Percentiles rank a stretch among this genome's conserved stretches.
Conservation (phyloP, 2,888 invertebrate species). For the Rhodophaea formosa region DNA sequence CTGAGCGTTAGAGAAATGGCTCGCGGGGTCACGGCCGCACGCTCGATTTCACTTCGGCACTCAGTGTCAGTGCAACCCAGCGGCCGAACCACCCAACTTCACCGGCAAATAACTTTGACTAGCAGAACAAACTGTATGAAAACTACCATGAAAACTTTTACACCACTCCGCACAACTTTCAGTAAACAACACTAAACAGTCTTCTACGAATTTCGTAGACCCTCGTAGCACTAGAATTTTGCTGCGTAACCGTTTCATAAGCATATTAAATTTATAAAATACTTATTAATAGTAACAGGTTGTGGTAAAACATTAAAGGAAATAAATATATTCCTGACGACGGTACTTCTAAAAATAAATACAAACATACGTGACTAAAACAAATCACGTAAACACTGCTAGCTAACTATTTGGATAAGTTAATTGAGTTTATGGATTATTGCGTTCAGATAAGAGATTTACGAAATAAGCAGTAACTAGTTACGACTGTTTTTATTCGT, state of each 20-base stretch:
- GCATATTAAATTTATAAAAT: not conserved
- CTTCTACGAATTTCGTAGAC: slow-evolving; percentile 46
- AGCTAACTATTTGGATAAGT: slow-evolving; percentile 10
- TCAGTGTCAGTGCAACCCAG: slow-evolving; percentile 33
- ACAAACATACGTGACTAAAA: slow-evolving; percentile 20
- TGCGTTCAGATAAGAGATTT: slow-evolving; percentile 4
- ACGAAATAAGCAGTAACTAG: slow-evolving; percentile 5
- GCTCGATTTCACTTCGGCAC: slow-evolving; percentile 51
- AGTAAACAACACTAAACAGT: slow-evolving; percentile 11
- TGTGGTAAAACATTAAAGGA: not conserved
- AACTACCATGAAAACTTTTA: slow-evolving; percentile 4
- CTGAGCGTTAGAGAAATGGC: slow-evolving; percentile 44
- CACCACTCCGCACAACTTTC: not conserved
- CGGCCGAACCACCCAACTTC: slow-evolving; percentile 11
- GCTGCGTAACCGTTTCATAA: not conserved
- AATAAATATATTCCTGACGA: slow-evolving; percentile 11
- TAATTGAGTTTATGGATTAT: slow-evolving; percentile 10
- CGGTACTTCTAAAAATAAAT: slow-evolving; percentile 24
- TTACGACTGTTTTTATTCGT: slow-evolving; percentile 2
- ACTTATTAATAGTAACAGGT: not conserved
- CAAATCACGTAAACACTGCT: slow-evolving; percentile 15
- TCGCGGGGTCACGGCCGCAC: slow-evolving; percentile 49
- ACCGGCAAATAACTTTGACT: slow-evolving; percentile 13
- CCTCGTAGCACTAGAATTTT: slow-evolving; percentile 40
- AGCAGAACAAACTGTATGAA: slow-evolving; percentile 13